phyloP scores from a whole-genome alignment of 1,140 invertebrate genomes.

The Ooceraea biroi region DNA sequence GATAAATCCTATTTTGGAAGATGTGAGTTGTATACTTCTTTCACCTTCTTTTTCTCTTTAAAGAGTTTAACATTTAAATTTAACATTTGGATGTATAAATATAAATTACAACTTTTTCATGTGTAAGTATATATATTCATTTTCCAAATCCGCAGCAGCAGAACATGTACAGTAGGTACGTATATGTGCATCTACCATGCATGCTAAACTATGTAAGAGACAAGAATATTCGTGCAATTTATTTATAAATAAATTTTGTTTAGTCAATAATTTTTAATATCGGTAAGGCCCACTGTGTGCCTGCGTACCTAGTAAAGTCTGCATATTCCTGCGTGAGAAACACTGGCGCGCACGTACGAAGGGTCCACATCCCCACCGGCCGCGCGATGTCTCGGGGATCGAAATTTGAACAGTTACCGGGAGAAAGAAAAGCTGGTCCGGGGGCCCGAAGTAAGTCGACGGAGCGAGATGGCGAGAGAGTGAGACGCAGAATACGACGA shows the following conservation, averaged over 20 bases:
- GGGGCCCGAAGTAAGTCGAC: conserved; percentile 61
- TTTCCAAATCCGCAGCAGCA: not conserved
- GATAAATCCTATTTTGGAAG: conserved; percentile 15
- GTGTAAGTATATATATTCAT: not conserved
- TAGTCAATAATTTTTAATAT: not conserved
- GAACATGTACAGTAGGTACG: not conserved
- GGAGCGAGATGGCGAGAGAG: conserved; percentile 53
- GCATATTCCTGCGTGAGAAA: conserved; percentile 73
- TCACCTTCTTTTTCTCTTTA: not conserved
- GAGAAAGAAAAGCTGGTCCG: conserved; percentile 83
- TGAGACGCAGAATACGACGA: conserved; percentile 5
- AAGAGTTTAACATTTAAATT: not conserved
- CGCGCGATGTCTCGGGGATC: conserved; percentile 75
- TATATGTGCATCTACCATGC: no score
- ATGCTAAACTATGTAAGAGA: no score
- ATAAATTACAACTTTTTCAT: not conserved
- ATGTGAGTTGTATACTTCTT: not conserved
- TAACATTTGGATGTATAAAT: not conserved
- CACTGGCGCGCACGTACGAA: conserved; percentile 71
- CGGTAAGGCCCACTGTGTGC: not conserved
- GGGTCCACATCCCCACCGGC: conserved; percentile 77
- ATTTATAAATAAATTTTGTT: not conserved
- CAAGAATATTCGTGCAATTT: not conserved
- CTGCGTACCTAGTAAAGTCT: not conserved
- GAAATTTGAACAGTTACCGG: conserved; percentile 86